phyloP scores from a whole-genome alignment of 2,113 vertebrate genomes.

The Ailurus styani region DNA sequence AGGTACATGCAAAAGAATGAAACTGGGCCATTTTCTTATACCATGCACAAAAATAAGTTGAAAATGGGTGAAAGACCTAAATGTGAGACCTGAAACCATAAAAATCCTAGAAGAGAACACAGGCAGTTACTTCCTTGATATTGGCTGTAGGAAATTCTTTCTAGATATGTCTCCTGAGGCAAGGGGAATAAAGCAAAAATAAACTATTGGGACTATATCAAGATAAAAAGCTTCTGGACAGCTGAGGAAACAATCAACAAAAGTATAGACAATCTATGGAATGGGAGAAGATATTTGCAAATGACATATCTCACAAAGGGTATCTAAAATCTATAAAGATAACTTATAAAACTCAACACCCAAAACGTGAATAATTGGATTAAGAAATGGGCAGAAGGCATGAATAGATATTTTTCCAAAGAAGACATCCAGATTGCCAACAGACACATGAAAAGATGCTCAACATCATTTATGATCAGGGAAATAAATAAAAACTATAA shows the following conservation, averaged over 20 bases:
- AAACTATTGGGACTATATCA: not conserved
- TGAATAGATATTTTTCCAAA: not conserved
- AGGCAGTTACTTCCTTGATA: too few relatives aligned
- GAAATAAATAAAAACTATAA: not conserved
- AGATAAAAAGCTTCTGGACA: not conserved
- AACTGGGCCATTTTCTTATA: not conserved
- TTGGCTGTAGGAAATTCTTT: too few relatives aligned
- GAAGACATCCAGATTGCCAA: not conserved
- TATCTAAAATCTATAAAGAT: not conserved
- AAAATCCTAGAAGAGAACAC: too few relatives aligned
- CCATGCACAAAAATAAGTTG: not conserved
- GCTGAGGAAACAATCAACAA: not conserved
- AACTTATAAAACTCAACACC: not conserved
- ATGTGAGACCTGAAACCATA: too few relatives aligned
- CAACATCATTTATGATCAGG: not conserved
- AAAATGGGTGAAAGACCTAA: too few relatives aligned
- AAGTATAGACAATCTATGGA: not conserved
- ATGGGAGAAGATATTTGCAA: not conserved
- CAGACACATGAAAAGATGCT: not conserved
- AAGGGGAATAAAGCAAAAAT: not conserved
- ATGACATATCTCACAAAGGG: not conserved
- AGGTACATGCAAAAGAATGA: not conserved
- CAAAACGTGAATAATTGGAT: not conserved
- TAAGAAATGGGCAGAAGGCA: not conserved
- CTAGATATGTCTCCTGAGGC: too few relatives aligned